Percentiles rank a stretch among this genome's conserved stretches.
These are phyloP conservation scores for Drosophila pandora DNA, from an alignment of 1,140 invertebrate genomes.

Conservation along the genomic window DNA sequence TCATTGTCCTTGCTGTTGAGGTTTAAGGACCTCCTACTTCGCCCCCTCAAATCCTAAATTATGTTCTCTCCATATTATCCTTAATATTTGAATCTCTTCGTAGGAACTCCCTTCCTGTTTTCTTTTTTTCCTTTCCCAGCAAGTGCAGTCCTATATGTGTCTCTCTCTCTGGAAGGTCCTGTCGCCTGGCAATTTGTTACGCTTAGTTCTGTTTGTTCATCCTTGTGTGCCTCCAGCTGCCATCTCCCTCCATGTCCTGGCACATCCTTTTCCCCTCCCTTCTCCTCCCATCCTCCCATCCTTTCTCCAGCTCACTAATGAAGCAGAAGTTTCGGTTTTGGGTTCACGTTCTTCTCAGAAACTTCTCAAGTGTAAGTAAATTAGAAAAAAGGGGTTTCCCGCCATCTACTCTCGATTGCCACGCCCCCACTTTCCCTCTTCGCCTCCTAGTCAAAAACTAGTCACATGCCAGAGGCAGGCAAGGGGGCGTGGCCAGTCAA, in stretches of 20 bases:
- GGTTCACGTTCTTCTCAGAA: constrained; percentile 26
- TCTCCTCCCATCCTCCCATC: not conserved
- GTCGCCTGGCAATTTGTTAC: constrained; percentile 12
- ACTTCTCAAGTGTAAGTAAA: constrained; percentile 61
- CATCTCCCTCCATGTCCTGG: not conserved
- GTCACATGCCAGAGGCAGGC: constrained; percentile 21
- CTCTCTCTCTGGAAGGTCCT: too few relatives aligned
- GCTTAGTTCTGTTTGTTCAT: constrained; percentile 14
- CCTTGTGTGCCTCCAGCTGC: not conserved
- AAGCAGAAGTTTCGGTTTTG: constrained; percentile 52
- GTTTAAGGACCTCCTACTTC: not conserved
- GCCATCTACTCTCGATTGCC: not conserved
- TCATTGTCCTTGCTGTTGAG: not conserved
- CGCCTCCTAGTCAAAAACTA: constrained; percentile 31
- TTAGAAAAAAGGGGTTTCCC: constrained; percentile 63
- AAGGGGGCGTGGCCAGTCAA: not conserved
- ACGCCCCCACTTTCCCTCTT: not conserved
- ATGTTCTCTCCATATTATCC: not conserved
- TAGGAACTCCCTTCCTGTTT: too few relatives aligned
- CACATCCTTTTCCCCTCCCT: not conserved
- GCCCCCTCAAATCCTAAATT: not conserved
- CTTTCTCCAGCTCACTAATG: constrained; percentile 40
- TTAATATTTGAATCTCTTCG: not conserved
- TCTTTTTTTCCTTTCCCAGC: not conserved
- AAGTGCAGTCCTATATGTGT: not conserved